A percentile compares a stretch with the other conserved stretches of the same genome.
These are phyloP conservation scores for Phortica variegata DNA, from an alignment of 1,140 invertebrate species.

Conservation along the genomic window DNA sequence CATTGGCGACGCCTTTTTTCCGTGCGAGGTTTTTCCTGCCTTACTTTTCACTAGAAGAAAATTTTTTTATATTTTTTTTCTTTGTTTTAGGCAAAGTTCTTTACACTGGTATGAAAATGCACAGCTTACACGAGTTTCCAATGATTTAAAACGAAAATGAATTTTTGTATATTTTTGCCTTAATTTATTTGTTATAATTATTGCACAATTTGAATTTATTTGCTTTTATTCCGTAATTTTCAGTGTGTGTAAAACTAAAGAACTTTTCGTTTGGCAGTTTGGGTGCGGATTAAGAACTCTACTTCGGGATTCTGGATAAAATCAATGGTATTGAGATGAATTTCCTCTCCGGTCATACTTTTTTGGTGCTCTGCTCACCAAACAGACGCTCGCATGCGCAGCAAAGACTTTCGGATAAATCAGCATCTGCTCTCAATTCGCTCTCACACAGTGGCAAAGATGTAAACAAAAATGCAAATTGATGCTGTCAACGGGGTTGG, in stretches of 20 bases:
- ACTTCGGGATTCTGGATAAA: constrained; percentile 48
- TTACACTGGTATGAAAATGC: no score
- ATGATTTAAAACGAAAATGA: no score
- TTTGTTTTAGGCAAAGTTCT: no score
- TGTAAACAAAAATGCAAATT: constrained; percentile 51
- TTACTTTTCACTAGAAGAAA: no score
- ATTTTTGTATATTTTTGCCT: no score
- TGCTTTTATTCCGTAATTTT: constrained; percentile 16
- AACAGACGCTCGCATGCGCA: no score
- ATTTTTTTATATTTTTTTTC: no score
- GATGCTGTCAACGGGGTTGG: no score
- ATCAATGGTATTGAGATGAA: constrained; percentile 41
- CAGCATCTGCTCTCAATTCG: constrained; percentile 6
- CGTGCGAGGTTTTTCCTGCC: no score
- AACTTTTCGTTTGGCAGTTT: constrained; percentile 36
- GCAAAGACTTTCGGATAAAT: constrained; percentile 21
- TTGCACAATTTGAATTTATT: constrained; percentile 3
- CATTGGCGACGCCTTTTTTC: no score
- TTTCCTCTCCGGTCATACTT: constrained; percentile 39
- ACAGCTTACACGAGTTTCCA: no score
- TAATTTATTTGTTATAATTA: no score
- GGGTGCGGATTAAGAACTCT: constrained; percentile 48
- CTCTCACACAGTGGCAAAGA: constrained; percentile 12
- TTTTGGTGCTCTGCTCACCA: constrained; percentile 6
- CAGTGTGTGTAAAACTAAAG: constrained; percentile 19